Percentiles rank a stretch among this genome's conserved stretches.
phyloP scores from a whole-genome alignment of 1,140 invertebrate species.

The Hetaerina americana region DNA sequence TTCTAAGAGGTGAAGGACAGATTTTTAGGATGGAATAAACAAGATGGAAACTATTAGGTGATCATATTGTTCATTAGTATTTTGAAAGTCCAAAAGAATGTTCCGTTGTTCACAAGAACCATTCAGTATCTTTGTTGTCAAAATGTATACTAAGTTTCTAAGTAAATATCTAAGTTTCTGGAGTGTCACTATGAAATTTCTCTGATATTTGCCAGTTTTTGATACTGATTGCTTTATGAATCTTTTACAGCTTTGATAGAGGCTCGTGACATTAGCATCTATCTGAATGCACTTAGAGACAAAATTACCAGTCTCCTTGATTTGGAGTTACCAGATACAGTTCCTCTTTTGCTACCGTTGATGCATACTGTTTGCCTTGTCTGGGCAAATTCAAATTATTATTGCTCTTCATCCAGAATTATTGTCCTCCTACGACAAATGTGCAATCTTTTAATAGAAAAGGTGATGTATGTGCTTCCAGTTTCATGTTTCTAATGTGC shows the following conservation, averaged over 20 bases:
- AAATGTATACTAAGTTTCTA: no score
- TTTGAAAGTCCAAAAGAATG: no score
- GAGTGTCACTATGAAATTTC: background rate
- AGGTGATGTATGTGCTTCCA: slow-evolving; percentile 30
- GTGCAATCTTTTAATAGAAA: slow-evolving; percentile 59
- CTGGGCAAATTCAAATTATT: slow-evolving; percentile 75
- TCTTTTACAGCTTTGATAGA: slow-evolving; percentile 31
- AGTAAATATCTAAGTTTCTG: background rate
- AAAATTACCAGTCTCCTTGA: slow-evolving; percentile 58
- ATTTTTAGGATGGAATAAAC: no score
- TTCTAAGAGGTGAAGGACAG: no score
- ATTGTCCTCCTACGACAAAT: slow-evolving; percentile 59
- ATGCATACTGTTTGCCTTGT: slow-evolving; percentile 63
- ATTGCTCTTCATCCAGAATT: slow-evolving; percentile 57
- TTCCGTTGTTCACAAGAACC: no score
- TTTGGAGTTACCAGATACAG: slow-evolving; percentile 48
- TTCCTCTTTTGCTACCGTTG: slow-evolving; percentile 45
- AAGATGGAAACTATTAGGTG: no score
- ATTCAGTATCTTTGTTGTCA: no score
- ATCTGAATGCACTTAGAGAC: slow-evolving; percentile 43
- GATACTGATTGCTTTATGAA: background rate
- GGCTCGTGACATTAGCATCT: slow-evolving; percentile 49
- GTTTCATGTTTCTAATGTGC: background rate
- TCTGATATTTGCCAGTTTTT: no score
- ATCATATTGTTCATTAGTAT: no score